A percentile compares a stretch with the other conserved stretches of the same genome.
Evolutionary conservation across 2,888 invertebrate genomes (phyloP).

Genomic region (Priocnemis perturbator): DNA sequence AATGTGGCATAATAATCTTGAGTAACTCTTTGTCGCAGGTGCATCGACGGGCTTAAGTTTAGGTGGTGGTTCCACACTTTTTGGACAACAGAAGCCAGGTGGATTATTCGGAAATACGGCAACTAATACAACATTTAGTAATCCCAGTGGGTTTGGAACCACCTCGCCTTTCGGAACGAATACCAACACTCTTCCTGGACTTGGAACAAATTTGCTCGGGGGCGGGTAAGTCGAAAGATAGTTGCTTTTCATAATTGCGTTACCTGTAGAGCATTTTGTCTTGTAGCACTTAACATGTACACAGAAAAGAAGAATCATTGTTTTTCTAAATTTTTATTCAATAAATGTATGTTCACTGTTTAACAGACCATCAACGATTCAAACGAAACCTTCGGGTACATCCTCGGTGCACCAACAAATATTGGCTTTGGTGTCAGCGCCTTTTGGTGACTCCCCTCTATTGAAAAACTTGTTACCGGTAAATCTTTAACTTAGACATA

Average conservation of each 20-base stretch:
- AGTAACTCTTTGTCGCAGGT: constrained; percentile 28
- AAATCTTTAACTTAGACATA: constrained; percentile 44
- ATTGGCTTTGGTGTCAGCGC: constrained; percentile 85
- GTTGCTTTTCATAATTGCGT: background rate
- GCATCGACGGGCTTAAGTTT: constrained; percentile 73
- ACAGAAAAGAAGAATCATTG: too few relatives aligned
- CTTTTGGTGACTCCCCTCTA: constrained; percentile 92
- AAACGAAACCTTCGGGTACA: constrained; percentile 67
- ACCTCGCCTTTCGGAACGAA: constrained; percentile 72
- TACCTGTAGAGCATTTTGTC: background rate
- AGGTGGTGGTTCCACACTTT: constrained; percentile 63
- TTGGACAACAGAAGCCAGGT: constrained; percentile 75
- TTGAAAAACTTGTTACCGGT: constrained; percentile 83
- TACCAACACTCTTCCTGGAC: constrained; percentile 54
- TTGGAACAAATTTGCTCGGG: constrained; percentile 64
- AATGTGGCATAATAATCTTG: too few relatives aligned
- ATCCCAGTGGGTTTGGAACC: constrained; percentile 71
- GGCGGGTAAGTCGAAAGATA: constrained; percentile 52
- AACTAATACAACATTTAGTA: constrained; percentile 75
- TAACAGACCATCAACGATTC: constrained; percentile 59
- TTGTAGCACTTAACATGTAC: background rate
- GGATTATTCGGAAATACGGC: constrained; percentile 78
- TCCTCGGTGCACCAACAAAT: constrained; percentile 84
- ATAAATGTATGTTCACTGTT: too few relatives aligned
- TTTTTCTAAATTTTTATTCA: too few relatives aligned